Base-by-base conservation (phyloP, 2,888 invertebrate genomes). In the Acrocyrtus sp. region DNA sequence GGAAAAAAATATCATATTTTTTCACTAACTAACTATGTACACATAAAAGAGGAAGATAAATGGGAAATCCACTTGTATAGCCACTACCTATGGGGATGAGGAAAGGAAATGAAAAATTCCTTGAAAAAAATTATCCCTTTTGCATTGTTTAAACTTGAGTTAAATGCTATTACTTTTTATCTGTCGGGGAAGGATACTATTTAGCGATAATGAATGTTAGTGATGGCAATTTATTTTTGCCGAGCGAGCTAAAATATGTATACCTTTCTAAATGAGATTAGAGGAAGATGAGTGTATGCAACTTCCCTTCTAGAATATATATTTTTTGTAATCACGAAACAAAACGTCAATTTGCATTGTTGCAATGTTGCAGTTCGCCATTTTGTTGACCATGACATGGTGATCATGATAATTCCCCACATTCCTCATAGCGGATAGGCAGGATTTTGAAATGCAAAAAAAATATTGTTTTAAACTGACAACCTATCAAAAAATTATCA, bases 401-500 rank as follows among this genome's bases (percentile, higher is more conserved):
- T 5, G 22, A 50, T 50, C 15, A 24, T 50, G 22, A 22, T 24
- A 50, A 39, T 39, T 50, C 50, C 22, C 22, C n/a, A n/a, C n/a
- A n/a, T n/a, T n/a, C n/a, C n/a, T n/a, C n/a, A n/a, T n/a, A n/a
- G n/a, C n/a, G n/a, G n/a, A n/a, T n/a, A n/a, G n/a, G n/a, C n/a
- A n/a, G n/a, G n/a, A n/a, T n/a, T n/a, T n/a, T n/a, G n/a, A n/a
- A 50, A 24, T 50, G 15, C n/a, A 50, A 26, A 50, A 24, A 41
- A 26, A 63, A 54, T 41, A 47, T 27, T 34, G 53, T 43, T 43
- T 29, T 27, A 45, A 21, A 12, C 45, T 29, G 63, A 63, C 63
- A 54, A 19, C 21, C 41, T 27, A 45, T 63, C 53, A 53, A 63
- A 47, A 54, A 53, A 54, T 63, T 51, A 47, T 15, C 21, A 43